phyloP scores from a whole-genome alignment of 2,888 invertebrate species.

The Marasmarcha lunaedactyla region DNA sequence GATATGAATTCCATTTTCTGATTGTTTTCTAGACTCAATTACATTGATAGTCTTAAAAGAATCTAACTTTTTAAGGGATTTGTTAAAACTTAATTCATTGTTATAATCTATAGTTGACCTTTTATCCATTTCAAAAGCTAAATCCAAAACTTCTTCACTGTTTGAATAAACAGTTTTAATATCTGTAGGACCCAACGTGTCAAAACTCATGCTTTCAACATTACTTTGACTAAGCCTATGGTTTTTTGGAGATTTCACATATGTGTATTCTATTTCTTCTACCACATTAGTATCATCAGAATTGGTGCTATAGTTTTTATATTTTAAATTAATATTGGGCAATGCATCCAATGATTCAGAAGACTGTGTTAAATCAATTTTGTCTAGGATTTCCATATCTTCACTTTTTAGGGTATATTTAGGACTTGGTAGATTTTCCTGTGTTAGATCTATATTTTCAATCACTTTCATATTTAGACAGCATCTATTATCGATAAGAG shows the following conservation, averaged over 20 bases:
- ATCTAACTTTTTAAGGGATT: no score
- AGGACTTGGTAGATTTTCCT: slow-evolving; percentile 13
- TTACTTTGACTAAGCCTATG: slow-evolving; percentile 1
- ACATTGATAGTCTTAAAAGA: no score
- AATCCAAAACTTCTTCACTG: not conserved
- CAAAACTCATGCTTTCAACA: not conserved
- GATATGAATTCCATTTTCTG: slow-evolving; percentile 17
- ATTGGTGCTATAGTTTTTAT: slow-evolving; percentile 5
- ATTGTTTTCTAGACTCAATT: no score
- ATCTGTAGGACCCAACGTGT: not conserved
- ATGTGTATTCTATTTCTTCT: not conserved
- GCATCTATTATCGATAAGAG: no score
- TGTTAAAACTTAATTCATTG: no score
- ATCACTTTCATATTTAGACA: slow-evolving; percentile 10
- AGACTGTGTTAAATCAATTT: slow-evolving; percentile 38
- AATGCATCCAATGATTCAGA: slow-evolving; percentile 34
- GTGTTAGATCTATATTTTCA: slow-evolving; percentile 28
- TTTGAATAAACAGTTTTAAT: not conserved
- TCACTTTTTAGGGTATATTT: slow-evolving; percentile 6
- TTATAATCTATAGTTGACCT: no score
- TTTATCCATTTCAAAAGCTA: not conserved
- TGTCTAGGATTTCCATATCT: slow-evolving; percentile 12
- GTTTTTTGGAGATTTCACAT: no score
- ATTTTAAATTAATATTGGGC: slow-evolving; percentile 29
- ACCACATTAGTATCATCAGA: not conserved